Evolutionary conservation across 2,888 invertebrate genomes (phyloP), one percentile per base, ranked within the genome.

Genomic region (Bombyx huttoni): DNA sequence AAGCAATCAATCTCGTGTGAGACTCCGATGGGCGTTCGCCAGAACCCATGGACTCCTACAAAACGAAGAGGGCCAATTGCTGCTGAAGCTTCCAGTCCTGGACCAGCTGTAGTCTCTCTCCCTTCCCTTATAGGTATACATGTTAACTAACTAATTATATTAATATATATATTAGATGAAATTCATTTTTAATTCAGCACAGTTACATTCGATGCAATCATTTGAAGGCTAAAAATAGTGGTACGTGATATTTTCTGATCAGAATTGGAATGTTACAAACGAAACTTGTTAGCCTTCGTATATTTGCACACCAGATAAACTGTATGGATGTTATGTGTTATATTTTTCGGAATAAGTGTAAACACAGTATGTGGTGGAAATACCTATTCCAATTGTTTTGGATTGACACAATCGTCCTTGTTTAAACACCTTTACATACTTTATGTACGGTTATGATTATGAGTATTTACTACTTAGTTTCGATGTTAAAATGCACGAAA

Each of bases 41-140:
- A 96, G 86, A 91, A 94, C 78, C 93, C 95, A 58, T 97, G 96
- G 96, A 96, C 94, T 53, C 96, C 96, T 47, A 96, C 96, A 46
- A 94, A 94, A 75, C 91, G 96, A 58, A 91, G 95, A 51, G 96
- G 96, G 46, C 95, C 95, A 14, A 97, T 97, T 56, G 94, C 95
- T 49, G 96, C 97, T 2, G 97, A 97, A 85, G 89, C 91, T 52
- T 79, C 84, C n/a, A 95, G 95, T 68, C 97, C 97, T 14, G 97
- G 97, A 53, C 97, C 97, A 35, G 96, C 96, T 14, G 94, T 94
- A 58, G 95, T 97, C 7, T 91, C 93, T 53, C 82, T 97, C 61
- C 96, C 94, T 48, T 91, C 94, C 46, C 90, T 94, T 57, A 94
- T 96, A 71, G 96, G 96, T 95, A 84, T 87, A 56, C 3, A 34